Evolutionary conservation across 1,140 invertebrate genomes (phyloP), one percentile per base, ranked within the genome.

Genomic region (Tenebrio molitor): DNA sequence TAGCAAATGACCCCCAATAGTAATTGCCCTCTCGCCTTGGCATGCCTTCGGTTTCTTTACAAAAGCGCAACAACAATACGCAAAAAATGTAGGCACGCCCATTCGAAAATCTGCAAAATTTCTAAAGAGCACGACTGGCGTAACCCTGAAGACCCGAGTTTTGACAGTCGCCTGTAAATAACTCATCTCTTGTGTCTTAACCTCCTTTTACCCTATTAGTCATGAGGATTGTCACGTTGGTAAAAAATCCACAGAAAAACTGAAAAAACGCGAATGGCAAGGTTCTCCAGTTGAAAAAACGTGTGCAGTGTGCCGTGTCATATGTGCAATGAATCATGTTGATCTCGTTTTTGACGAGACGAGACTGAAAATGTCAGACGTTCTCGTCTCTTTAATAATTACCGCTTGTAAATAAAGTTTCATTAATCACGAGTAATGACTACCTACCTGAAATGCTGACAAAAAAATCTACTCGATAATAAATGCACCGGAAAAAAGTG

Each of bases 1-100:
- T 29, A 58, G 23, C 23, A 58, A 58, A 58, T 58, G 50, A 58
- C 50, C 50, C 50, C 50, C 50, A 58, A 58, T 58, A 12, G 7
- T 58, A 58, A 58, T 58, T 58, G 23, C 50, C 36, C 36, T 39
- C 36, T 39, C 36, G 36, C 36, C 50, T 58, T 58, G 50, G 50
- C 21, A 12, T 58, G 23, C 50, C 50, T 58, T 29, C 23, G 23
- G 14, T 15, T 29, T 25, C 23, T 58, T 58, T 50, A 21, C 12
- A n/a, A n/a, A n/a, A n/a, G n/a, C n/a, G n/a, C n/a, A n/a, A 15
- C 15, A 58, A 58, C 50, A 58, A 58, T 58, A 29, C 50, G 50
- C n/a, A 58, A 58, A 58, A 58, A 58, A 58, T 58, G 19, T 25
- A 21, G 23, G 19, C 50, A 58, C 50, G 23, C 50, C 50, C 50